Base-by-base conservation (phyloP, 1,140 invertebrate genomes). In the Tetramorium parvispinum region DNA sequence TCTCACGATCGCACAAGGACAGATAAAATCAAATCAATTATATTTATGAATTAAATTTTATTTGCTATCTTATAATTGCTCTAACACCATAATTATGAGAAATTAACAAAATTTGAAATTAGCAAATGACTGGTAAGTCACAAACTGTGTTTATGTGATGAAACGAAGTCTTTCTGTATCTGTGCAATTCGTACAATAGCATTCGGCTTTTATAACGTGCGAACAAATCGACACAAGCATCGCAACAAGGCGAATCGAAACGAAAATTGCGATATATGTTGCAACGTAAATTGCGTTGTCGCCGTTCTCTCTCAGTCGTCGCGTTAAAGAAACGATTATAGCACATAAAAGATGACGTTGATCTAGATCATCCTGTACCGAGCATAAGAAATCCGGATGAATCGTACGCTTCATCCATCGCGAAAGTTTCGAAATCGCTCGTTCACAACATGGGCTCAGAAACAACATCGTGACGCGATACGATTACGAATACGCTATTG, bases 391-490 rank as follows among this genome's bases (percentile, higher is more conserved):
- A 66, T 66, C 43, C 46, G 18, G 61, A 37, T 46, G 32, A 16
- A 77, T 27, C 16, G 73, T 77, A 59, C 21, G 18, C 21, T 32
- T 32, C 7, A 18, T 6, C 3, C 27, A n/a, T 73, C 53, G 32
- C 18, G 71, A 76, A 61, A 32, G 46, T 76, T 76, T 57, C n/a
- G 55, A 77, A 46, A 77, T 61, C 24, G 18, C 13, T 37, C 55
- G 16, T 61, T 40, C 32, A 32, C 32, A 32, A 32, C 32, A 32
- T 32, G 32, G 37, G 53, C 8, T 76, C 21, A 40, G 37, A 61
- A 51, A 77, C 59, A 61, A 77, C 16, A 24, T 61, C 55, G 40
- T 61, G 55, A 77, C 55, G 40, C n/a, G 71, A 75, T 40, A 76
- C 37, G 21, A 77, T 77, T 77, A 77, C 46, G 61, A 43, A 77